A percentile compares a stretch with the other conserved stretches of the same genome.
Conservation (phyloP, 2,888 invertebrate species). For the Dioctria rufipes region DNA sequence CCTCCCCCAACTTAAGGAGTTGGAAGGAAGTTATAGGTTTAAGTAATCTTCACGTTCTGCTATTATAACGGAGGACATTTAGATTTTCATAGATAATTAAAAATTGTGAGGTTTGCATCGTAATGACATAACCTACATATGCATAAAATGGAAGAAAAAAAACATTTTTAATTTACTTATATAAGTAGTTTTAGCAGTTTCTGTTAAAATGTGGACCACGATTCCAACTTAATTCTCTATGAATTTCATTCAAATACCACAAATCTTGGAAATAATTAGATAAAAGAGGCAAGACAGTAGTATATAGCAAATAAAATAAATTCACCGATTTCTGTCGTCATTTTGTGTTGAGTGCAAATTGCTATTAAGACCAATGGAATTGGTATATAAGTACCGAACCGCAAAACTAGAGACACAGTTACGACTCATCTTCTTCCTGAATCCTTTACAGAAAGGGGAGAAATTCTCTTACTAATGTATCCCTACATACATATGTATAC, state of each 20-base stretch:
- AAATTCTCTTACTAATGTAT: slow-evolving; percentile 12
- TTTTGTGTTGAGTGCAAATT: not conserved
- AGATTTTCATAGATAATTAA: not conserved
- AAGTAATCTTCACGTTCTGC: not conserved
- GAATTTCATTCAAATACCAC: not conserved
- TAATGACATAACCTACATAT: not conserved
- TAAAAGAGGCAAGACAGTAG: slow-evolving; percentile 9
- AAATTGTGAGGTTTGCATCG: not conserved
- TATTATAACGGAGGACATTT: not conserved
- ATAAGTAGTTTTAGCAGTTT: too few species aligned
- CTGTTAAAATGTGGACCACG: not conserved
- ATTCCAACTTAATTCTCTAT: not conserved
- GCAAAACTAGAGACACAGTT: not conserved
- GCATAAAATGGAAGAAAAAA: too few species aligned
- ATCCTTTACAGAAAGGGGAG: not conserved
- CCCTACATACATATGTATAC: not conserved
- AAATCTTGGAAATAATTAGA: slow-evolving; percentile 21
- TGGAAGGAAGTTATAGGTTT: not conserved
- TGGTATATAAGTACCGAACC: not conserved
- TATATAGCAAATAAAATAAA: slow-evolving; percentile 24
- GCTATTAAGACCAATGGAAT: not conserved
- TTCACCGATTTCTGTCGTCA: not conserved
- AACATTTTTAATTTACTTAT: too few species aligned
- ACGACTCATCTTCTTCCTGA: too few species aligned
- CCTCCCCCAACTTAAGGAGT: not conserved